These are phyloP conservation scores for Mustela lutreola DNA, from an alignment of 2,113 vertebrate genomes.

Conservation along the genomic window DNA sequence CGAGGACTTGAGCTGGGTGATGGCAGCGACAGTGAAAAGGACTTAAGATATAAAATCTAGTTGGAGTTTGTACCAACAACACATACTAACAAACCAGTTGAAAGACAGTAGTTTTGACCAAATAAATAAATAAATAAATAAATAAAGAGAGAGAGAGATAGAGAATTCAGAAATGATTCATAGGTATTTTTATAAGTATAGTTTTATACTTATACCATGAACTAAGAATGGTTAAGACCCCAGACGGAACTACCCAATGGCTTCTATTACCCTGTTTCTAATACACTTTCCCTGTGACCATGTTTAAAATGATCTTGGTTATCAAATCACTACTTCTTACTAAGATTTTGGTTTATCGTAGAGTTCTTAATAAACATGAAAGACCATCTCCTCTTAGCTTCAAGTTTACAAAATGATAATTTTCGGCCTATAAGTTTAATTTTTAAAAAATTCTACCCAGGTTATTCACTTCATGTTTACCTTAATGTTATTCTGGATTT, in stretches of 20 bases:
- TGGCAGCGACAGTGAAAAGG: neutral
- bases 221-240: neutral
- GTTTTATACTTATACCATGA: neutral
- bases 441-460: neutral
- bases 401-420: neutral
- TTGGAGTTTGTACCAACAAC: neutral
- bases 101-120: neutral
- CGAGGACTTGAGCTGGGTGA: neutral
- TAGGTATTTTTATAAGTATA: neutral
- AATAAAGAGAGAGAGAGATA: neutral
- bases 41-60: neutral
- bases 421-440: neutral
- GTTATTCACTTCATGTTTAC: neutral
- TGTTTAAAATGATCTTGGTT: constrained; percentile 7
- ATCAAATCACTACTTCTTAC: neutral
- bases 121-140: neutral
- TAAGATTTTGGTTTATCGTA: neutral
- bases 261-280: neutral
- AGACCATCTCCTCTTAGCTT: neutral
- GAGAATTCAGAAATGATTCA: neutral
- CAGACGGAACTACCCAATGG: neutral
- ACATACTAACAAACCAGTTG: neutral
- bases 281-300: neutral
- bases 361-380: constrained; percentile 1
- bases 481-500: neutral